Evolutionary conservation across 2,113 vertebrate genomes (phyloP).

Genomic region (Isichthys henryi): DNA sequence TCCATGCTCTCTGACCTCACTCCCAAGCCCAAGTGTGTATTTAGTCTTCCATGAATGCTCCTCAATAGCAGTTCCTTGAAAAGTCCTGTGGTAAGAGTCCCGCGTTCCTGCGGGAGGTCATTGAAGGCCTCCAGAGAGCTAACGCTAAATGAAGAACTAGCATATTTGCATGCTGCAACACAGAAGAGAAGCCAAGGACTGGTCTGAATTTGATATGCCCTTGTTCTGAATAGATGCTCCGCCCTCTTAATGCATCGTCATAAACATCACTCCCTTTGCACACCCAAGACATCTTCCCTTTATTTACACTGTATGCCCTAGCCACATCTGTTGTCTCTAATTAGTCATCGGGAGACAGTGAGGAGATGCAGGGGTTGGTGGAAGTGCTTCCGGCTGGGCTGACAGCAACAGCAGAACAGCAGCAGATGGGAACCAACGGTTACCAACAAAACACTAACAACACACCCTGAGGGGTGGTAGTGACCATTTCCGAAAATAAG

Average conservation of each 20-base stretch:
- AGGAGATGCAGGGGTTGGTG: not conserved
- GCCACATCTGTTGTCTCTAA: slow-evolving; percentile 5
- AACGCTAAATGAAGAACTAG: not conserved
- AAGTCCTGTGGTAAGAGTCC: not conserved
- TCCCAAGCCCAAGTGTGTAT: not conserved
- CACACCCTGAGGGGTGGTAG: not conserved
- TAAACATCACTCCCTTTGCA: not conserved
- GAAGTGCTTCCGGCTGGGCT: not conserved
- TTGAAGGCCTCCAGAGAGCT: not conserved
- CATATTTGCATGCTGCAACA: not conserved
- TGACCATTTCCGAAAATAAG: not conserved
- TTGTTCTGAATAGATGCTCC: not conserved
- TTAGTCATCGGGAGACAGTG: slow-evolving; percentile 12
- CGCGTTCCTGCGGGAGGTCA: not conserved
- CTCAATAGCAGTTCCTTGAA: not conserved
- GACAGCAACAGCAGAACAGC: not conserved
- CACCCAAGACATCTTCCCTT: not conserved
- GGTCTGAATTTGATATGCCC: not conserved
- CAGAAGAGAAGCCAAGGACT: not conserved
- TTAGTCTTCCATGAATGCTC: not conserved
- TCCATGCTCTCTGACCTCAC: not conserved
- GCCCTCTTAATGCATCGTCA: not conserved
- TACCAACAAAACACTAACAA: not conserved
- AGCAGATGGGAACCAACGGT: slow-evolving; percentile 4
- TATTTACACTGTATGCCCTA: not conserved